Evolutionary conservation across 2,113 vertebrate species (phyloP).

Genomic region (Tautogolabrus adspersus): DNA sequence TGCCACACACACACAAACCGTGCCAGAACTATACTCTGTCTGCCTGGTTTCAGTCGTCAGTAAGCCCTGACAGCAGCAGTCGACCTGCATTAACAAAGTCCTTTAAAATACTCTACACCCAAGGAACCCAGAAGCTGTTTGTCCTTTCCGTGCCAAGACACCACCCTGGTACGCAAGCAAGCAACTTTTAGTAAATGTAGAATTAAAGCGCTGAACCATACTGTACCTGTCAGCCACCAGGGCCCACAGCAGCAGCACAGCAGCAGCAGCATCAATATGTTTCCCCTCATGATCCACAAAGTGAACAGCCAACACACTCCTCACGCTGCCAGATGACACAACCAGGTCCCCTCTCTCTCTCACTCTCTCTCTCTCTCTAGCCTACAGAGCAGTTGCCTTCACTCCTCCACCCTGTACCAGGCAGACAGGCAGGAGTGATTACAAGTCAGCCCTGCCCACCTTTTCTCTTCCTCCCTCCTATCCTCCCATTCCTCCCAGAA

Average conservation of each 20-base stretch:
- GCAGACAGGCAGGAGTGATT: slow-evolving; percentile 82
- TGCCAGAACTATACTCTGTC: neutral
- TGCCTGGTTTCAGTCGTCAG: slow-evolving; percentile 8
- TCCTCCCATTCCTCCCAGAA: slow-evolving; percentile 45
- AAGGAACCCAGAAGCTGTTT: slow-evolving; percentile 46
- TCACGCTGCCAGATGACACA: slow-evolving; percentile 41
- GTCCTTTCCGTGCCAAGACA: slow-evolving; percentile 20
- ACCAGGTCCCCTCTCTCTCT: slow-evolving; percentile 22
- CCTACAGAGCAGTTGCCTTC: slow-evolving; percentile 28
- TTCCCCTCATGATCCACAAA: slow-evolving; percentile 62
- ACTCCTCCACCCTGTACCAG: slow-evolving; percentile 74
- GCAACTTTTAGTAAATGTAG: slow-evolving; percentile 12
- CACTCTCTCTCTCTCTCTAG: slow-evolving; percentile 18
- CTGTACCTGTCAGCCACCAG: slow-evolving; percentile 71
- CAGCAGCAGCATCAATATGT: slow-evolving; percentile 55
- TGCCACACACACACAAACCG: neutral
- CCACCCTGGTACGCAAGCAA: neutral
- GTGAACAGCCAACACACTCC: slow-evolving; percentile 26
- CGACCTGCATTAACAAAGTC: slow-evolving; percentile 63
- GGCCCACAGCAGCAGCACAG: slow-evolving; percentile 57
- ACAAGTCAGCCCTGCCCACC: slow-evolving; percentile 75
- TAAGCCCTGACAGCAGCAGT: slow-evolving; percentile 64
- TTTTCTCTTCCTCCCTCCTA: slow-evolving; percentile 51
- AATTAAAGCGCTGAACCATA: slow-evolving; percentile 26
- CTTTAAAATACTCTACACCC: slow-evolving; percentile 42